Percentiles rank a stretch among this genome's conserved stretches.
These are phyloP conservation scores for Lutjanus erythropterus DNA, from an alignment of 2,113 vertebrate genomes.

Conservation along the genomic window DNA sequence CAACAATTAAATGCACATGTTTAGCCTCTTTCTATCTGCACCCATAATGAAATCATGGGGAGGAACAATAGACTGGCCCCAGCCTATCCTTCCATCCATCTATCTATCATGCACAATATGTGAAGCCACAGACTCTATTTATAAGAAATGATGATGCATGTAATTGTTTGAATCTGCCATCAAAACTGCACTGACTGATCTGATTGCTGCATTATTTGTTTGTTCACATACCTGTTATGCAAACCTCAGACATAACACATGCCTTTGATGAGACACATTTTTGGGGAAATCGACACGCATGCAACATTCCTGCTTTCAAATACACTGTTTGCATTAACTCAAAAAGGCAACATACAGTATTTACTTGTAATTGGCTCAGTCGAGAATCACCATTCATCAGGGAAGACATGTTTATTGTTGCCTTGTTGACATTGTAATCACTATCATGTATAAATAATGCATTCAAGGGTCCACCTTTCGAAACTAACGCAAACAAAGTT, in stretches of 20 bases:
- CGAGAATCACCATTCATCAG: conserved; percentile 43
- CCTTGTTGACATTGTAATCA: conserved; percentile 48
- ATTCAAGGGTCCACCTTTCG: conserved; percentile 39
- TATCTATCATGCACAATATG: conserved; percentile 1
- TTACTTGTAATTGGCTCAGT: conserved; percentile 25
- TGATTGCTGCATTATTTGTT: conserved; percentile 18
- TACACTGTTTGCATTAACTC: conserved; percentile 19
- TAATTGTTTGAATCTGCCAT: conserved; percentile 29
- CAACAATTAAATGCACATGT: conserved; percentile 23
- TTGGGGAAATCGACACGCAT: not conserved
- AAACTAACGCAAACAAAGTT: conserved; percentile 32
- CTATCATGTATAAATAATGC: conserved; percentile 41
- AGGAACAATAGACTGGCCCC: conserved; percentile 1
- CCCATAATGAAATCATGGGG: conserved; percentile 21
- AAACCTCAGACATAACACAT: conserved; percentile 30
- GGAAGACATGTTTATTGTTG: conserved; percentile 58
- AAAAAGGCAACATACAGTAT: conserved; percentile 8
- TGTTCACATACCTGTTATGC: not conserved
- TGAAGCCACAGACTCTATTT: conserved; percentile 18
- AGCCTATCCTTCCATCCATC: conserved; percentile 13
- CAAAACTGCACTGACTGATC: conserved; percentile 1
- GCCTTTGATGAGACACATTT: conserved; percentile 14
- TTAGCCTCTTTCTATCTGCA: conserved; percentile 27
- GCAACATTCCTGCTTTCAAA: conserved; percentile 4
- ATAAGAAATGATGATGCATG: conserved; percentile 25